Evolutionary conservation across 2,113 vertebrate genomes (phyloP).

Genomic region (Vireo altiloquus): DNA sequence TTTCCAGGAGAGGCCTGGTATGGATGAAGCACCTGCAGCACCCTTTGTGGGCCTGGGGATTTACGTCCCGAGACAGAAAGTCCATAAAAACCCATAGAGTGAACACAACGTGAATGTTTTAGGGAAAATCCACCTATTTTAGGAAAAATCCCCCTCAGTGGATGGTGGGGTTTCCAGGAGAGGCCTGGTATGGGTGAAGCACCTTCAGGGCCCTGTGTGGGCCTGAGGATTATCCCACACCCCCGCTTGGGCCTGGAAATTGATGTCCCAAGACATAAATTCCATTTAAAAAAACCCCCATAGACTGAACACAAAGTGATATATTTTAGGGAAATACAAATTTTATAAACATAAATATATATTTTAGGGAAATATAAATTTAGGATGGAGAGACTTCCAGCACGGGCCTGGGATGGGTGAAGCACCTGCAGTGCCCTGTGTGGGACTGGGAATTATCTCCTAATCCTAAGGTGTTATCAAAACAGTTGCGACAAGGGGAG

Average conservation of each 20-base stretch:
- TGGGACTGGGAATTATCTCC: neutral
- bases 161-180: neutral
- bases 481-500: conserved; percentile 15
- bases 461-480: neutral
- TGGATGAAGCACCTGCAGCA: too few relatives aligned
- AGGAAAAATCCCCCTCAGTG: neutral
- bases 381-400: neutral
- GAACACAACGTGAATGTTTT: neutral
- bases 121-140: neutral
- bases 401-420: neutral
- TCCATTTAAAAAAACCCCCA: neutral
- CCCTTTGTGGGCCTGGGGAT: too few relatives aligned
- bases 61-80: neutral
- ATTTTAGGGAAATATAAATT: too few relatives aligned
- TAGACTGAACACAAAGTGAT: accelerated
- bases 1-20: too few relatives aligned
- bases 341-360: too few relatives aligned
- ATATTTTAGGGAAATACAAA: too few relatives aligned
- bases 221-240: neutral
- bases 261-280: neutral
- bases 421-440: accelerated
- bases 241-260: neutral
- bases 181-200: neutral
- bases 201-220: too few relatives aligned
- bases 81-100: neutral